Conservation (phyloP, 37 sponge, comb jelly and placozoan genomes). For the Cliona cf. orientalis region DNA sequence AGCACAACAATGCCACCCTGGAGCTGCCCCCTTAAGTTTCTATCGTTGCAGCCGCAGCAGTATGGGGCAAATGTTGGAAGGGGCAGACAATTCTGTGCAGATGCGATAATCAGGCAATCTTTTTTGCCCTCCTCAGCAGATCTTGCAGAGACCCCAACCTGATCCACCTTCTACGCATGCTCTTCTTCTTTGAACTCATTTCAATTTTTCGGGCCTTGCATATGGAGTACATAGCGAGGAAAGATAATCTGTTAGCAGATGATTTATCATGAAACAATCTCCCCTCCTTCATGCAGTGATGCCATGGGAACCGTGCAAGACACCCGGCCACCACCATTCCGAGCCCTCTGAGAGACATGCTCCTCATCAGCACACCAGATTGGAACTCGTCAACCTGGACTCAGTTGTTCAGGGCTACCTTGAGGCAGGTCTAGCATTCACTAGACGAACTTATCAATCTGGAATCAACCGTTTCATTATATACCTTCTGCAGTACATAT, state of each 20-base stretch:
- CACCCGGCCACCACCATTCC: background rate
- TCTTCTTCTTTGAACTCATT: slow-evolving; percentile 1
- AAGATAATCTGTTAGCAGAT: slow-evolving; percentile 16
- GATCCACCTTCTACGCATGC: slow-evolving; percentile 32
- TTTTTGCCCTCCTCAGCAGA: background rate
- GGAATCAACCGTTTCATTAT: slow-evolving; percentile 10
- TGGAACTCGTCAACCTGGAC: slow-evolving; percentile 10
- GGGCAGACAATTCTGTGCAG: slow-evolving; percentile 6
- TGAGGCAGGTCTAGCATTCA: slow-evolving; percentile 1
- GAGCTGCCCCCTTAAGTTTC: background rate
- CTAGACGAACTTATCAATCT: background rate
- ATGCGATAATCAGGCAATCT: slow-evolving; percentile 35
- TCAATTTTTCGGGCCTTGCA: background rate
- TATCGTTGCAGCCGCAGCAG: background rate
- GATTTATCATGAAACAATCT: slow-evolving; percentile 21
- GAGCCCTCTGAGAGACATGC: background rate
- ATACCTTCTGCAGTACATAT: slow-evolving; percentile 10
- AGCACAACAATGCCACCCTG: background rate
- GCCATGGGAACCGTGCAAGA: too few relatives aligned
- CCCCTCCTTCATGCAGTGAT: background rate
- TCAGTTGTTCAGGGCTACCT: slow-evolving; percentile 18
- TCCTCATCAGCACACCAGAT: slow-evolving; percentile 1
- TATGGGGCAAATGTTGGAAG: background rate
- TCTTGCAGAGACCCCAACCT: background rate
- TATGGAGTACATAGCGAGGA: slow-evolving; percentile 1